These are phyloP conservation scores for Neelides sp. DNA, from an alignment of 1,140 invertebrate genomes.

Conservation along the genomic window DNA sequence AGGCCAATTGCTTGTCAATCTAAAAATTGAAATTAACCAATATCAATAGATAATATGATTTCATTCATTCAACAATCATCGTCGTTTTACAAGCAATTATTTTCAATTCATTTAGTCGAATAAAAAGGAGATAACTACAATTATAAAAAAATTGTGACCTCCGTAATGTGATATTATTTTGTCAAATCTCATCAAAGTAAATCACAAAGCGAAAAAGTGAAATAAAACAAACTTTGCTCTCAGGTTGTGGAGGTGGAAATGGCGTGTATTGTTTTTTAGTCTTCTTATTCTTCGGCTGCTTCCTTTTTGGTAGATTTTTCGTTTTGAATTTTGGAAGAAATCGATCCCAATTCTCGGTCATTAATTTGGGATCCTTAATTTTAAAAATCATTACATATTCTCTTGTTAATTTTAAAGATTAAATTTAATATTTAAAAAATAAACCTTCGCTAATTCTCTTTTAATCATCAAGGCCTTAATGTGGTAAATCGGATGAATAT, in stretches of 20 bases:
- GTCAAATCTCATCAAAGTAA: no score
- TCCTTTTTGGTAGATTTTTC: conserved; percentile 76
- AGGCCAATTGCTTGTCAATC: conserved; percentile 82
- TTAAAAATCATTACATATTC: background rate
- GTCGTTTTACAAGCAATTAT: conserved; percentile 1
- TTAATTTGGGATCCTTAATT: conserved; percentile 60
- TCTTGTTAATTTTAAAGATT: background rate
- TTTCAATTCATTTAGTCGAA: background rate
- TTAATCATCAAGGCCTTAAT: conserved; percentile 98
- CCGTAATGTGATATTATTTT: no score
- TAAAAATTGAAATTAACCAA: conserved; percentile 9
- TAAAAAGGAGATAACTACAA: background rate
- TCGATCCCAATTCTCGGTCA: conserved; percentile 91
- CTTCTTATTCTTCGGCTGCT: conserved; percentile 72
- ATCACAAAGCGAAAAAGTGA: conserved; percentile 16
- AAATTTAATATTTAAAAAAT: background rate
- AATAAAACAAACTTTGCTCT: conserved; percentile 53
- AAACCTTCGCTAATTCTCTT: conserved; percentile 69
- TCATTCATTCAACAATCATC: conserved; percentile 23
- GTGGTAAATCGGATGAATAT: conserved; percentile 98
- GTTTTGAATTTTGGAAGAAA: conserved; percentile 92
- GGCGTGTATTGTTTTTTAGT: conserved; percentile 89
- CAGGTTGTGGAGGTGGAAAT: conserved; percentile 84
- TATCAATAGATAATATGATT: no score
- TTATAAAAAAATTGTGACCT: no score